Conservation (phyloP, 2,113 vertebrate genomes). For the Pseudonaja textilis region DNA sequence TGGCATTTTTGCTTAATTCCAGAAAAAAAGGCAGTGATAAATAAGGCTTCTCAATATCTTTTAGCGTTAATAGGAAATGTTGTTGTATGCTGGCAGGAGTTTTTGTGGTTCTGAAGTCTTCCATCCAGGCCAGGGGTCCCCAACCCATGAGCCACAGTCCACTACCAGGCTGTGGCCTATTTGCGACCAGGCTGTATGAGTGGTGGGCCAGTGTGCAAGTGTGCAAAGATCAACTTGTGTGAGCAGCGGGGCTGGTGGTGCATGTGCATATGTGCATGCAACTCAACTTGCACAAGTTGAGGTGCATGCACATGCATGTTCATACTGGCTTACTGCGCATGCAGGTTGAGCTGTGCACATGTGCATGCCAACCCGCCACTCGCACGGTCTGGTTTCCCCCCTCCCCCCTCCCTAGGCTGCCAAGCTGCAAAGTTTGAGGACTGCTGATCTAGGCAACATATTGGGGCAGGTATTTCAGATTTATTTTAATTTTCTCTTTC, state of each 20-base stretch:
- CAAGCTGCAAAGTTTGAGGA: neutral
- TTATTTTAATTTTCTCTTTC: neutral
- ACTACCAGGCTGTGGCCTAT: neutral
- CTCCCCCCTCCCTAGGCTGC: too few species aligned
- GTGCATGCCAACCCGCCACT: neutral
- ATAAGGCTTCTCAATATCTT: neutral
- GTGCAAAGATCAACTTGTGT: neutral
- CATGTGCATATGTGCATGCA: neutral
- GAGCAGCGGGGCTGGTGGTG: neutral
- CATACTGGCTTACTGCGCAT: neutral
- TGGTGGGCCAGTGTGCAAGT: neutral
- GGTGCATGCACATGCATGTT: neutral
- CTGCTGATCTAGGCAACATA: neutral
- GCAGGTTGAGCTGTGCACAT: neutral
- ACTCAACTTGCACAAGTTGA: neutral
- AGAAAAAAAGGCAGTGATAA: neutral
- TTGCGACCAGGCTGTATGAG: neutral
- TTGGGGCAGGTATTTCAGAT: neutral
- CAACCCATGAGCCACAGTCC: neutral
- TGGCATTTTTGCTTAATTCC: neutral
- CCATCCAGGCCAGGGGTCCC: neutral
- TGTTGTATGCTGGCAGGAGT: neutral
- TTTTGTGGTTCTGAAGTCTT: neutral
- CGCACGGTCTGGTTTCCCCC: neutral
- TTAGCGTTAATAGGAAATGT: neutral